These are phyloP conservation scores for Aphelenchoides avenae DNA, from an alignment of 1,140 invertebrate genomes.

Conservation along the genomic window DNA sequence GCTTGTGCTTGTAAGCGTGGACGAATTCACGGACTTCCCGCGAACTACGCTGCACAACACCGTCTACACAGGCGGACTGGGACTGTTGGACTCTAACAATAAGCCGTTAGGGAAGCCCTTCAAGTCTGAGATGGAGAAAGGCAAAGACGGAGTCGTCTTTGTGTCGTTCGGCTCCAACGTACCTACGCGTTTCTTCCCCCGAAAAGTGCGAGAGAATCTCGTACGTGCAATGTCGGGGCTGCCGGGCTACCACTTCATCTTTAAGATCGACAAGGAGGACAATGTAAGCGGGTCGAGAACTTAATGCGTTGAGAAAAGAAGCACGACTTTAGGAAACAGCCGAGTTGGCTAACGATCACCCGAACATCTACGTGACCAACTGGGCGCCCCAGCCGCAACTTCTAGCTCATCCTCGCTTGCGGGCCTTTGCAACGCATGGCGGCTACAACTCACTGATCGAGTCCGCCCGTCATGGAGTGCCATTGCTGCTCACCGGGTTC, in stretches of 20 bases:
- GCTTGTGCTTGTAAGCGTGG: conserved; percentile 12
- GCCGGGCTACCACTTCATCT: conserved; percentile 22
- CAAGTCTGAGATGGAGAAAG: background rate
- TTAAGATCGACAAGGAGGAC: conserved; percentile 29
- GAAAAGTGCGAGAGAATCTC: conserved; percentile 12
- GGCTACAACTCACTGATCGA: no score
- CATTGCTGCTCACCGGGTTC: no score
- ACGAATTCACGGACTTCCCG: conserved; percentile 26
- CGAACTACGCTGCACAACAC: conserved; percentile 9
- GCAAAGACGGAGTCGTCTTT: conserved; percentile 10
- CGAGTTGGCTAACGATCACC: conserved; percentile 5
- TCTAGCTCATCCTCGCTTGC: no score
- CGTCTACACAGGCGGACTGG: conserved; percentile 23
- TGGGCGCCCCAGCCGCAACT: conserved; percentile 24
- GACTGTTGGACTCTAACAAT: background rate
- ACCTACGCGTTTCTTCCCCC: conserved; percentile 9
- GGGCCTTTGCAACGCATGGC: no score
- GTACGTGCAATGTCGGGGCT: conserved; percentile 2
- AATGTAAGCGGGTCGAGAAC: conserved; percentile 12
- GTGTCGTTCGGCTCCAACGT: conserved; percentile 25
- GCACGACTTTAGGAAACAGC: background rate
- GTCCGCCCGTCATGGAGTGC: no score
- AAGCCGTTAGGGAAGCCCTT: background rate
- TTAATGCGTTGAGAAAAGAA: conserved; percentile 2
- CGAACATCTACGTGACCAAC: conserved; percentile 9